Conservation (phyloP, 2,797 vertebrate species). For the Arnoldichthys spilopterus region DNA sequence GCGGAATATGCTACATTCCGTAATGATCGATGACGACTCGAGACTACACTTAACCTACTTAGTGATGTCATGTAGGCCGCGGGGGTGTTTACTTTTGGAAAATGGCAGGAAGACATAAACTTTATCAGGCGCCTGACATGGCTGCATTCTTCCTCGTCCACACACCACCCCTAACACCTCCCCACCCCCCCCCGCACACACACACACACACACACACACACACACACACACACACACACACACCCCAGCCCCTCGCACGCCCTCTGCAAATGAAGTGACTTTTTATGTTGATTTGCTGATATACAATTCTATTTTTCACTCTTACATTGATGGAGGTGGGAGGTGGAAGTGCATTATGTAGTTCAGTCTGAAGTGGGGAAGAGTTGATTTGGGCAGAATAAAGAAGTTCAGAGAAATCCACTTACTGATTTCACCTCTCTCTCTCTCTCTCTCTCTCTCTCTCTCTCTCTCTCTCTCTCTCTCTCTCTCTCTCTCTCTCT, state of each 20-base stretch:
- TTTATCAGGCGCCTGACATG: constrained; percentile 94
- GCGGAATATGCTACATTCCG: constrained; percentile 93
- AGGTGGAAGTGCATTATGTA: constrained; percentile 71
- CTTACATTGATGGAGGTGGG: constrained; percentile 68
- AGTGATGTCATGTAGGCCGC: constrained; percentile 98
- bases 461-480: not conserved
- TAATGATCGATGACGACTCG: constrained; percentile 98
- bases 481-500: not conserved
- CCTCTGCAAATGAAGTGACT: constrained; percentile 84
- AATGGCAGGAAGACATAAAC: constrained; percentile 98
- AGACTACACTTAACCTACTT: constrained; percentile 99
- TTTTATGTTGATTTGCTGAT: constrained; percentile 90
- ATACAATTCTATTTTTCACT: constrained; percentile 81
- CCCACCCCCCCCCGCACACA: not conserved
- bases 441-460: not conserved
- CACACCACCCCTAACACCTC: not conserved
- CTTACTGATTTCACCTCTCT: not conserved
- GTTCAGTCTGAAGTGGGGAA: constrained; percentile 70
- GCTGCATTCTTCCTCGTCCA: constrained; percentile 78
- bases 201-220: too few relatives aligned
- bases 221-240: too few relatives aligned
- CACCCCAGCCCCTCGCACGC: not conserved
- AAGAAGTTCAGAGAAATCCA: constrained; percentile 36
- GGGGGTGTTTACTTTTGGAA: constrained; percentile 98
- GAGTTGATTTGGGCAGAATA: constrained; percentile 64